A percentile compares a stretch with the other conserved stretches of the same genome.
Evolutionary conservation across 2,888 invertebrate genomes (phyloP).

Genomic region (Parelbella ahira): DNA sequence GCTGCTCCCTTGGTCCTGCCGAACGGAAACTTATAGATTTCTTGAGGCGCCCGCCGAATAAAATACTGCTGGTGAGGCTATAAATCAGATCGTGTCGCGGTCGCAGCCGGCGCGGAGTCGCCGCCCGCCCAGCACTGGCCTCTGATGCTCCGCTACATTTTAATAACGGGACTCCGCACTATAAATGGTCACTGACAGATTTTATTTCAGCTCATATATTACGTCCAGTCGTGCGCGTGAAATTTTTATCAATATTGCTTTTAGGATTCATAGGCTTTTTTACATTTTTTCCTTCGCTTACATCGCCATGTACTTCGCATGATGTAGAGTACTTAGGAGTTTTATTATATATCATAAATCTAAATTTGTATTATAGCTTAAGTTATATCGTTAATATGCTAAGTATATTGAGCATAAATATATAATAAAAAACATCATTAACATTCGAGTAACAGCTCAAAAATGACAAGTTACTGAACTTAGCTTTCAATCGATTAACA

Average conservation of each 20-base stretch:
- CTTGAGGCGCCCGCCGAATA: slow-evolving; percentile 79
- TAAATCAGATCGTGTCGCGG: slow-evolving; percentile 74
- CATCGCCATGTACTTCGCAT: too few relatives aligned
- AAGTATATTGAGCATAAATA: too few relatives aligned
- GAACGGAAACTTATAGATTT: slow-evolving; percentile 80
- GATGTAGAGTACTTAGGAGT: too few relatives aligned
- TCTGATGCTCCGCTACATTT: slow-evolving; percentile 65
- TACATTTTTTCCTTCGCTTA: slow-evolving; percentile 1
- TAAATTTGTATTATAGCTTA: too few relatives aligned
- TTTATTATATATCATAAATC: slow-evolving; percentile 1
- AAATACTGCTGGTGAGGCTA: slow-evolving; percentile 75
- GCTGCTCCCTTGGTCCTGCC: slow-evolving; percentile 74
- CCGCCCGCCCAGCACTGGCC: slow-evolving; percentile 37
- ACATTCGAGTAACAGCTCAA: too few relatives aligned
- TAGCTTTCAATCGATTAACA: too few relatives aligned
- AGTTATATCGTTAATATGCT: too few relatives aligned
- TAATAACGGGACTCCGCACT: slow-evolving; percentile 70
- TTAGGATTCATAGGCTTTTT: slow-evolving; percentile 7
- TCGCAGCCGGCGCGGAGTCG: slow-evolving; percentile 68
- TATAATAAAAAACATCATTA: too few relatives aligned
- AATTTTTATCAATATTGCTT: slow-evolving; percentile 56
- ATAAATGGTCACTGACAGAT: slow-evolving; percentile 76
- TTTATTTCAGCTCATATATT: slow-evolving; percentile 74
- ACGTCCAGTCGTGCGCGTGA: slow-evolving; percentile 53
- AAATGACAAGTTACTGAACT: too few relatives aligned